phyloP scores from a whole-genome alignment of 1,140 invertebrate species.

The Drosophila triauraria region DNA sequence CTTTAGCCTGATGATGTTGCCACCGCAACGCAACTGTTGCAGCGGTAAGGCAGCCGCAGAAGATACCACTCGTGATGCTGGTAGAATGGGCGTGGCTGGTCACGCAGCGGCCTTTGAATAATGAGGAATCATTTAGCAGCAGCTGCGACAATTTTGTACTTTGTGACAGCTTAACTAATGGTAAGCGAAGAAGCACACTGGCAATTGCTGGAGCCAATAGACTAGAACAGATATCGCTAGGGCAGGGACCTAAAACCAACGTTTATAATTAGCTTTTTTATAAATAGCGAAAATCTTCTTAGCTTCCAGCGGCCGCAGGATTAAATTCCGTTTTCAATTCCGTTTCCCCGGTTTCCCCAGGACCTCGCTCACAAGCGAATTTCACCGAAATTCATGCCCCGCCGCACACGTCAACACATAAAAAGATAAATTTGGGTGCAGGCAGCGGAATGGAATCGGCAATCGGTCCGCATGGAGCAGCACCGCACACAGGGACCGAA shows the following conservation, averaged over 20 bases:
- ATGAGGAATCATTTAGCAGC: constrained; percentile 41
- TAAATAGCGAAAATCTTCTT: constrained; percentile 20
- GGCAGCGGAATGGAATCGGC: constrained; percentile 27
- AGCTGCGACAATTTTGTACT: constrained; percentile 20
- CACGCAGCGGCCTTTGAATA: constrained; percentile 34
- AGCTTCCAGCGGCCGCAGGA: constrained; percentile 1
- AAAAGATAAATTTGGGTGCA: constrained; percentile 42
- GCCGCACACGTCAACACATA: constrained; percentile 44
- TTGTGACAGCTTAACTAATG: constrained; percentile 26
- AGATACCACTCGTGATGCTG: background rate
- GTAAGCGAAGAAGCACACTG: constrained; percentile 9
- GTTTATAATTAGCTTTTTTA: constrained; percentile 24
- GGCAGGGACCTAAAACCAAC: constrained; percentile 4
- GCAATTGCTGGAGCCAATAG: background rate
- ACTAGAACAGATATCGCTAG: too few relatives aligned
- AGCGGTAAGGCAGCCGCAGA: constrained; percentile 9
- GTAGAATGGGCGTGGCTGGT: constrained; percentile 36
- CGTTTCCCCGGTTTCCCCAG: background rate
- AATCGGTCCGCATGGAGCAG: constrained; percentile 14
- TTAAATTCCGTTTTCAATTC: constrained; percentile 17
- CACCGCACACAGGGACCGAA: constrained; percentile 16
- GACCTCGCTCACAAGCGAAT: constrained; percentile 16
- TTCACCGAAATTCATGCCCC: constrained; percentile 53
- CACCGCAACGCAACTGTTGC: constrained; percentile 61
- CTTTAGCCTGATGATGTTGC: constrained; percentile 10